phyloP scores from a whole-genome alignment of 2,113 vertebrate species.

The Leucopsar rothschildi region DNA sequence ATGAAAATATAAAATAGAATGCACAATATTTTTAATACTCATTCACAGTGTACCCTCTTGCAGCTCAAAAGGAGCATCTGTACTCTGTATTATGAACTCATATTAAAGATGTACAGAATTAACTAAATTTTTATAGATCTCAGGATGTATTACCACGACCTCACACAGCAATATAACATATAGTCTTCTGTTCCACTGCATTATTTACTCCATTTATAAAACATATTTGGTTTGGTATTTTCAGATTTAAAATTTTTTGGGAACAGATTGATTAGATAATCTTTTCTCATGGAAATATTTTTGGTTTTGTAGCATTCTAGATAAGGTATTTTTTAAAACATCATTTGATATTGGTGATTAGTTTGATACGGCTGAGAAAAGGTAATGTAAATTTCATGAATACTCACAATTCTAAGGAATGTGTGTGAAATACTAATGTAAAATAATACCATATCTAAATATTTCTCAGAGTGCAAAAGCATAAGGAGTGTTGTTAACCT shows the following conservation, averaged over 20 bases:
- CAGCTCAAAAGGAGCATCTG: background rate
- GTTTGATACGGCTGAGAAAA: slow-evolving; percentile 37
- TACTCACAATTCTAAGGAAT: slow-evolving; percentile 33
- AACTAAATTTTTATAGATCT: background rate
- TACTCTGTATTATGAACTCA: background rate
- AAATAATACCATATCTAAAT: background rate
- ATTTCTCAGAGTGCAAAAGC: background rate
- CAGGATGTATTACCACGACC: background rate
- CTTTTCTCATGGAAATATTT: slow-evolving; percentile 6
- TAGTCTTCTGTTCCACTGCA: slow-evolving; percentile 16
- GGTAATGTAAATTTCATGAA: slow-evolving; percentile 38
- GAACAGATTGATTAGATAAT: background rate
- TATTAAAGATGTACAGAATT: slow-evolving; percentile 27
- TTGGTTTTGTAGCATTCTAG: background rate
- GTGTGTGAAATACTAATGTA: slow-evolving; percentile 42
- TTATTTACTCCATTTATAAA: slow-evolving; percentile 28
- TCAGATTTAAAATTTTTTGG: slow-evolving; percentile 2
- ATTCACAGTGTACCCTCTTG: background rate
- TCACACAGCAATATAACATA: background rate
- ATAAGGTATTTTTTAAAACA: background rate
- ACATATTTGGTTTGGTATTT: background rate
- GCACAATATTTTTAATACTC: background rate
- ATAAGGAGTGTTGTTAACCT: background rate
- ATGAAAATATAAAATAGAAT: slow-evolving; percentile 32
- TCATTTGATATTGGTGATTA: slow-evolving; percentile 35